These are phyloP conservation scores for Parotocinclus haroldoi DNA, from an alignment of 2,797 vertebrate genomes.

Conservation along the genomic window DNA sequence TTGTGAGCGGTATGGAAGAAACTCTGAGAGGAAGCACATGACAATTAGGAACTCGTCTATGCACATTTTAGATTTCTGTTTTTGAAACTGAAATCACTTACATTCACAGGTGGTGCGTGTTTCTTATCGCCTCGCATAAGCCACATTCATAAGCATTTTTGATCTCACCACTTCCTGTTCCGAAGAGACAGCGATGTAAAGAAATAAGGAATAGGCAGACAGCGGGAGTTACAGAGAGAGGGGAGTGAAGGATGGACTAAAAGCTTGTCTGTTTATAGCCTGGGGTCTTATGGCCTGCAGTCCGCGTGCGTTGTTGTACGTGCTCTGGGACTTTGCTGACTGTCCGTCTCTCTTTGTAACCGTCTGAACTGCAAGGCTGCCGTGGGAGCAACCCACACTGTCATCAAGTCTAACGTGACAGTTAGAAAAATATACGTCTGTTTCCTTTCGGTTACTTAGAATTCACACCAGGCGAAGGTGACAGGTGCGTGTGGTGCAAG, in stretches of 20 bases:
- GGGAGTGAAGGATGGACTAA: background rate
- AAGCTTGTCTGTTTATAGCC: too few relatives aligned
- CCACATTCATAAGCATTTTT: background rate
- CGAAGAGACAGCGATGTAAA: constrained; percentile 9
- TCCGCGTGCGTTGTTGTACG: constrained; percentile 27
- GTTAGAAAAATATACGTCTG: constrained; percentile 16
- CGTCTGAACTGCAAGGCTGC: constrained; percentile 15
- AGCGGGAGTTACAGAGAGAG: background rate
- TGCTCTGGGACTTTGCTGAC: constrained; percentile 44
- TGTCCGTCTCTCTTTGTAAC: constrained; percentile 33
- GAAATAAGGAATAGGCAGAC: constrained; percentile 23
- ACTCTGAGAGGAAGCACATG: too few relatives aligned
- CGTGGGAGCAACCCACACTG: constrained; percentile 24
- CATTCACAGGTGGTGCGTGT: too few relatives aligned
- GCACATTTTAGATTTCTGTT: too few relatives aligned
- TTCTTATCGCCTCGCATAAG: background rate
- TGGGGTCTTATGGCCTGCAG: background rate
- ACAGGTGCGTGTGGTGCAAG: too few relatives aligned
- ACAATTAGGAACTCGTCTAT: too few relatives aligned
- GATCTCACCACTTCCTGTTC: constrained; percentile 38
- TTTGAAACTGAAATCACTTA: too few relatives aligned
- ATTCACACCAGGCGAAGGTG: too few relatives aligned
- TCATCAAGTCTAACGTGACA: constrained; percentile 28
- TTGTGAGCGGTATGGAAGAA: too few relatives aligned
- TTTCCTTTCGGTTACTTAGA: background rate